These are phyloP conservation scores for Drosophila trapezifrons DNA, from an alignment of 1,140 invertebrate genomes.

Conservation along the genomic window DNA sequence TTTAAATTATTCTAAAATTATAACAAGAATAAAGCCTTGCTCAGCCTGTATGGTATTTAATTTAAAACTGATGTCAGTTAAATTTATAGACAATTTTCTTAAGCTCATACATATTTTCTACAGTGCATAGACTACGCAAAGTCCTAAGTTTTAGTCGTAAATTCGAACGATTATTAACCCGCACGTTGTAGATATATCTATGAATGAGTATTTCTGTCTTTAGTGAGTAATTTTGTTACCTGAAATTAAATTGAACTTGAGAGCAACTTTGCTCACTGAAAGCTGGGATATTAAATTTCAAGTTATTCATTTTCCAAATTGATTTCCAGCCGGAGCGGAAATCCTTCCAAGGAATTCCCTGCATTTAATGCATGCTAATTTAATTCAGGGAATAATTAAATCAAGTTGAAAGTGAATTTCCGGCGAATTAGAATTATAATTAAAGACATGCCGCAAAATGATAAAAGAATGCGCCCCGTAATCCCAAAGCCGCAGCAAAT, in stretches of 20 bases:
- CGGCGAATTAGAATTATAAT: constrained; percentile 43
- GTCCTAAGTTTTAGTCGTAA: neutral
- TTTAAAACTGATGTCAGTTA: too few species aligned
- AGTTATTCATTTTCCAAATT: constrained; percentile 9
- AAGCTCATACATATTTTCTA: too few species aligned
- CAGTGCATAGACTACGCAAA: neutral
- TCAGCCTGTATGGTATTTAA: too few species aligned
- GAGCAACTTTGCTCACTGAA: constrained; percentile 5
- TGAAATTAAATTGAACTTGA: constrained; percentile 2
- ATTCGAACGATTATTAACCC: neutral
- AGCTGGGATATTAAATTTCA: neutral
- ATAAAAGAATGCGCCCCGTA: constrained; percentile 19
- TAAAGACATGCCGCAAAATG: constrained; percentile 47
- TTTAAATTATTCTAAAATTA: neutral
- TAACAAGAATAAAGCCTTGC: neutral
- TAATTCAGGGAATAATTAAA: constrained; percentile 26
- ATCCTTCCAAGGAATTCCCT: neutral
- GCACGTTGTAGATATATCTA: neutral
- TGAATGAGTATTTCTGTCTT: neutral
- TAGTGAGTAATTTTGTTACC: neutral
- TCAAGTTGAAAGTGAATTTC: constrained; percentile 29
- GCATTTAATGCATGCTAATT: constrained; percentile 9
- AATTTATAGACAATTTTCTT: too few species aligned
- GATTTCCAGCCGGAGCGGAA: neutral
- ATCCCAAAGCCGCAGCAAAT: constrained; percentile 27